These are phyloP conservation scores for Scolopax rusticola DNA, from an alignment of 2,797 vertebrate genomes.

Conservation along the genomic window DNA sequence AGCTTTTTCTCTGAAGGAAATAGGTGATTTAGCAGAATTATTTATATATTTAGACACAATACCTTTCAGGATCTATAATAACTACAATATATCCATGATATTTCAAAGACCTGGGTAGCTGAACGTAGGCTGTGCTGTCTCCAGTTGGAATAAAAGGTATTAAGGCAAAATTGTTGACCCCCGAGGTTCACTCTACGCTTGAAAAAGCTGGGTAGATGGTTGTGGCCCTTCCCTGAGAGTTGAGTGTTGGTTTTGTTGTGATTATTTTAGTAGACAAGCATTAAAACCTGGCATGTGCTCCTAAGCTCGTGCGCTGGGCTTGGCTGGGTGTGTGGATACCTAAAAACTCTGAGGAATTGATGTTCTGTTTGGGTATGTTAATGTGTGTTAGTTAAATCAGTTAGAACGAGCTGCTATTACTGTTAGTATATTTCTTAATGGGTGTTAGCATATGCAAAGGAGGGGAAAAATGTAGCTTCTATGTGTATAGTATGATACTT, in stretches of 20 bases:
- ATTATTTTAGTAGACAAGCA: neutral
- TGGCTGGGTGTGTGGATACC: rapidly evolving
- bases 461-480: neutral
- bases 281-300: neutral
- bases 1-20: neutral
- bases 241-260: neutral
- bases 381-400: rapidly evolving
- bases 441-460: neutral
- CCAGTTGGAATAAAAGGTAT: neutral
- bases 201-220: neutral
- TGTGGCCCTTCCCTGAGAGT: neutral
- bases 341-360: neutral
- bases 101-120: neutral
- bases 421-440: neutral
- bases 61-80: neutral
- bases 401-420: neutral
- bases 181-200: neutral
- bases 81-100: rapidly evolving
- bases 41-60: neutral
- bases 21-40: neutral
- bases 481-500: rapidly evolving
- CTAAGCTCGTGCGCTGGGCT: neutral
- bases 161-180: neutral
- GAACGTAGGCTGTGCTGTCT: neutral
- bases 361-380: neutral